phyloP scores from a whole-genome alignment of 2,797 vertebrate genomes.

The Melanitta fusca region DNA sequence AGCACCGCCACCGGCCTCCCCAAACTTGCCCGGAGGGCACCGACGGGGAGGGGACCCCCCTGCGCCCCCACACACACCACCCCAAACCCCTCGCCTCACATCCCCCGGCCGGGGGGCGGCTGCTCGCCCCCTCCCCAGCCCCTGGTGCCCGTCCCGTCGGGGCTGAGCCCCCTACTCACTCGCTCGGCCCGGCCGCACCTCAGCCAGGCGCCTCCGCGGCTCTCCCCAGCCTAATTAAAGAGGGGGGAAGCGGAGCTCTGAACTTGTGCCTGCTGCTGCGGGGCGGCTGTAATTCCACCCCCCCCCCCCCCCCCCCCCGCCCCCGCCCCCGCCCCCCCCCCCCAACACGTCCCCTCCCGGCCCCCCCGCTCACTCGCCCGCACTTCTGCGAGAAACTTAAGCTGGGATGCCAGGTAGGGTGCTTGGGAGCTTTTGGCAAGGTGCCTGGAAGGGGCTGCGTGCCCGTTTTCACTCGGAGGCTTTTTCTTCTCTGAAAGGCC shows the following conservation, averaged over 20 bases:
- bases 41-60: not conserved
- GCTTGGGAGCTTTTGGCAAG: conserved; percentile 85
- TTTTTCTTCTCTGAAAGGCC: conserved; percentile 57
- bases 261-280: conserved; percentile 80
- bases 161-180: conserved; percentile 61
- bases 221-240: conserved; percentile 75
- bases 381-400: conserved; percentile 70
- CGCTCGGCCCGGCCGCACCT: conserved; percentile 72
- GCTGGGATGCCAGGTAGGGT: conserved; percentile 86
- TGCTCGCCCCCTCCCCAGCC: not conserved
- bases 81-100: not conserved
- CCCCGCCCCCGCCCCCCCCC: too few species aligned
- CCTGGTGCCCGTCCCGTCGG: not conserved
- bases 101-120: not conserved
- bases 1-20: conserved; percentile 62
- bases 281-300: conserved; percentile 75
- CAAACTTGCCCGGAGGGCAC: not conserved
- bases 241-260: conserved; percentile 78
- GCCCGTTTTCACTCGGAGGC: conserved; percentile 77
- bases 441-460: conserved; percentile 84
- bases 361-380: too few species aligned
- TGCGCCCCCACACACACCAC: not conserved
- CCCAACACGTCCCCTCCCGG: too few species aligned
- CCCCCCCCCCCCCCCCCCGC: not conserved
- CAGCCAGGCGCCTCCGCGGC: conserved; percentile 74